Percentiles rank a stretch among this genome's conserved stretches.
These are phyloP conservation scores for Diarsia dahlii DNA, from an alignment of 2,888 invertebrate species.

Conservation along the genomic window DNA sequence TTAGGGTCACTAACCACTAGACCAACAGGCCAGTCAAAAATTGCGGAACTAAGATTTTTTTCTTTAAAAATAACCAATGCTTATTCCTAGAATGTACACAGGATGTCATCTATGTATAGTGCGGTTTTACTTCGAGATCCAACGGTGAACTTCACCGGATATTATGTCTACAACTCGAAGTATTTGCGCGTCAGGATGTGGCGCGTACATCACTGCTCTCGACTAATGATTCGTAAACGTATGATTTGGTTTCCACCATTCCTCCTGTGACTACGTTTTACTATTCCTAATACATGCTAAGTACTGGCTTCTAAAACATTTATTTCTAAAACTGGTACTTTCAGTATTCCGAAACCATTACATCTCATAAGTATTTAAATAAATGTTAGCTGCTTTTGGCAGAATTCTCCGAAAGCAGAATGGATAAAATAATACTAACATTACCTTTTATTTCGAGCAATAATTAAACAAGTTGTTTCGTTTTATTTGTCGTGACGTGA, in stretches of 20 bases:
- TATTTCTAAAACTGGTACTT: not conserved
- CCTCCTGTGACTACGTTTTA: not conserved
- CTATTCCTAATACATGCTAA: not conserved
- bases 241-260: not conserved
- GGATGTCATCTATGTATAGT: not conserved
- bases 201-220: not conserved
- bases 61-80: not conserved
- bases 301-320: not conserved
- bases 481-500: constrained; percentile 3
- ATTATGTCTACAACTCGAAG: constrained; percentile 36
- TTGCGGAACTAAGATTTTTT: not conserved
- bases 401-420: not conserved
- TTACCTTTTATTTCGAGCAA: constrained; percentile 26
- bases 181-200: constrained; percentile 9
- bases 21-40: too few species aligned
- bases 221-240: not conserved
- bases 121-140: not conserved
- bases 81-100: not conserved
- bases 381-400: not conserved
- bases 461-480: constrained; percentile 27
- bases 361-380: not conserved
- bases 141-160: constrained; percentile 31
- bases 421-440: constrained; percentile 11
- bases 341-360: not conserved
- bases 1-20: too few species aligned